A percentile compares a stretch with the other conserved stretches of the same genome.
Evolutionary conservation across 2,113 vertebrate species (phyloP).

Genomic region (Morone chrysops): DNA sequence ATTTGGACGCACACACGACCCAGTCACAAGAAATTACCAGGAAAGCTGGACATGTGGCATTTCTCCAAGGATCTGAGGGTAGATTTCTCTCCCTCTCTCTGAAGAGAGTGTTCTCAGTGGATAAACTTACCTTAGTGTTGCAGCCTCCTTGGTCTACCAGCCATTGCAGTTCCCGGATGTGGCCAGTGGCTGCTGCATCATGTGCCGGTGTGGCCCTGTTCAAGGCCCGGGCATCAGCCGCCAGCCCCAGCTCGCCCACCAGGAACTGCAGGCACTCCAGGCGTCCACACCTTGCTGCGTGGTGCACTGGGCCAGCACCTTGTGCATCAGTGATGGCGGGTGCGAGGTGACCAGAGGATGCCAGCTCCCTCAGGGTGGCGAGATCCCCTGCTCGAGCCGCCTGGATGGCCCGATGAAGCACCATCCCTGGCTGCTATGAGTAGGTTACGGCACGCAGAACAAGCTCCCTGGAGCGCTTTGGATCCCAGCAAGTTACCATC

Average conservation of each 20-base stretch:
- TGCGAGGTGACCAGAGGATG: slow-evolving; percentile 76
- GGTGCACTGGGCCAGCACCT: slow-evolving; percentile 88
- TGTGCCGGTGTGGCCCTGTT: slow-evolving; percentile 88
- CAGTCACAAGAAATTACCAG: neutral
- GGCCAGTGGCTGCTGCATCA: slow-evolving; percentile 87
- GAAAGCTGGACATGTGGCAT: slow-evolving; percentile 22
- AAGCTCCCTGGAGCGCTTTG: slow-evolving; percentile 27
- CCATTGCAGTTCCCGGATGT: slow-evolving; percentile 82
- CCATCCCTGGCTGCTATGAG: slow-evolving; percentile 72
- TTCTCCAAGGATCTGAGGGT: slow-evolving; percentile 20
- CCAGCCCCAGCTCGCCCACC: slow-evolving; percentile 80
- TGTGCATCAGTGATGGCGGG: slow-evolving; percentile 77
- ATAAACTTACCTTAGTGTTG: slow-evolving; percentile 80
- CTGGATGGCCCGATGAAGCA: slow-evolving; percentile 83
- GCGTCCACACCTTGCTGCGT: slow-evolving; percentile 85
- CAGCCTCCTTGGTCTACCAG: slow-evolving; percentile 78
- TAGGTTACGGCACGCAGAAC: slow-evolving; percentile 32
- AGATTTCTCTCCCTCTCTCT: neutral
- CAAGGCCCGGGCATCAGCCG: slow-evolving; percentile 79
- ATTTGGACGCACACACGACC: neutral
- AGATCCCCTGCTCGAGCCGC: slow-evolving; percentile 85
- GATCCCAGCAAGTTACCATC: slow-evolving; percentile 43
- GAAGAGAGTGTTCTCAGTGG: neutral
- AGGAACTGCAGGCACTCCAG: slow-evolving; percentile 87
- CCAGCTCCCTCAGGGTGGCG: slow-evolving; percentile 76